Evolutionary conservation across 2,113 vertebrate species (phyloP).

Genomic region (Pangasianodon hypophthalmus): DNA sequence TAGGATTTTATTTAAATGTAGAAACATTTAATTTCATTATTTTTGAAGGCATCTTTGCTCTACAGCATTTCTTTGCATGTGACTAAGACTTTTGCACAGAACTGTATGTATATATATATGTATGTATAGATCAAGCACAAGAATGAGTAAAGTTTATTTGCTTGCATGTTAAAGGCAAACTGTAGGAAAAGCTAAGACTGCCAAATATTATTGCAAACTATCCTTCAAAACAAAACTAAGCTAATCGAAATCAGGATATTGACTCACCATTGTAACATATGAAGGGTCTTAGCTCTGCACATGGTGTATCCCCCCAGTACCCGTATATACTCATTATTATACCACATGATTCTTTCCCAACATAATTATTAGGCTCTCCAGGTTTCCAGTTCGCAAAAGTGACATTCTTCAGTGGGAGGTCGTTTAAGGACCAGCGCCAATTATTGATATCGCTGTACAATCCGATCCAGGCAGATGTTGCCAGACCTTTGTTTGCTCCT

Average conservation of each 20-base stretch:
- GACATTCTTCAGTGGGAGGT: background rate
- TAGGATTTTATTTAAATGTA: too few relatives aligned
- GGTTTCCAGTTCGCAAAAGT: background rate
- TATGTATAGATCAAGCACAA: too few relatives aligned
- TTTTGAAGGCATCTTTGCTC: too few relatives aligned
- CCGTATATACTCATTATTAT: background rate
- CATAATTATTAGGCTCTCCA: background rate
- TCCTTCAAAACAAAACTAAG: background rate
- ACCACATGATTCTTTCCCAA: background rate
- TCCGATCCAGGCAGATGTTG: constrained; percentile 10
- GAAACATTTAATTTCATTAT: too few relatives aligned
- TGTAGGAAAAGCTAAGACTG: too few relatives aligned
- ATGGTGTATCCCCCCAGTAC: constrained; percentile 11
- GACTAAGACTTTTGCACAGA: too few relatives aligned
- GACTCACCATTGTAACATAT: constrained; percentile 36
- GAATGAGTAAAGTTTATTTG: too few relatives aligned
- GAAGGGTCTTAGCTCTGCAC: background rate
- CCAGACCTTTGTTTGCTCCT: background rate
- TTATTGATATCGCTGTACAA: constrained; percentile 7
- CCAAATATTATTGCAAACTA: too few relatives aligned
- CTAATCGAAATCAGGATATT: background rate
- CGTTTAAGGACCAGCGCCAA: background rate
- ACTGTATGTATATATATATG: too few relatives aligned
- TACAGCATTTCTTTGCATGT: too few relatives aligned
- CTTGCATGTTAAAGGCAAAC: too few relatives aligned